Base-by-base conservation (phyloP, 2,113 vertebrate species). In the Talpa occidentalis region DNA sequence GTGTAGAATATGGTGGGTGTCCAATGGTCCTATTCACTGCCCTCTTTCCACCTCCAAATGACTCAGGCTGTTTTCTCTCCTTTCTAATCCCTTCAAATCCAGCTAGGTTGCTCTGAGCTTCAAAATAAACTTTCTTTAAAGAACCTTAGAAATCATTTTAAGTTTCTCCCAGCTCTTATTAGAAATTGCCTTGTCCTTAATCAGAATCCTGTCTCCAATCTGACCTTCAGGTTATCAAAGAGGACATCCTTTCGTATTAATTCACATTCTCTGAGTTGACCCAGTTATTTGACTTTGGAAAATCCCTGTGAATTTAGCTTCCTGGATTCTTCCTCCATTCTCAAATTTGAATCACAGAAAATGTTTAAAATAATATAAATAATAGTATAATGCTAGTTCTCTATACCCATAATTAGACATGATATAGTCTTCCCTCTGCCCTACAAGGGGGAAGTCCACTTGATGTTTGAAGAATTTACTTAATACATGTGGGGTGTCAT, bases 361-460 rank as follows among this genome's bases (percentile, higher is more conserved):
- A 64, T 78, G 28, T 44, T 82, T 72, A 74, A 64, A 83, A 78
- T 87, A 73, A 70, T 69, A 88, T 67, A 95, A 87, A 1, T 56
- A 22, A 22, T 56, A 56, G 21, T 56, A 56, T 56, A 56, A 87
- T 79, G 6, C 14, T 87, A 79, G 24, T 35, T 83, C 35, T 76
- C 4, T 7, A 90, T 93, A 67, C 49, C 79, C 24, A 95, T 37
- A 94, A 85, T 94, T 90, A 81, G 90, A 73, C 10, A 88, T 1
- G 76, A 59, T 35, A 40, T 4, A 73, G 84, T 26, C 22, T 80
- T 96, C 30, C 30, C 87, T 88, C 44, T 77, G 22, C 30, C 54
- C 26, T 64, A 84, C 1, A 52, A 85, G 16, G 37, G 83, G 67
- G 24, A 2, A 52, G 24, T 47, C 64, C 40, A 42, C 37, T 56